A percentile compares a stretch with the other conserved stretches of the same genome.
Evolutionary conservation across 1,140 invertebrate genomes (phyloP).

Genomic region (Ostrea edulis): DNA sequence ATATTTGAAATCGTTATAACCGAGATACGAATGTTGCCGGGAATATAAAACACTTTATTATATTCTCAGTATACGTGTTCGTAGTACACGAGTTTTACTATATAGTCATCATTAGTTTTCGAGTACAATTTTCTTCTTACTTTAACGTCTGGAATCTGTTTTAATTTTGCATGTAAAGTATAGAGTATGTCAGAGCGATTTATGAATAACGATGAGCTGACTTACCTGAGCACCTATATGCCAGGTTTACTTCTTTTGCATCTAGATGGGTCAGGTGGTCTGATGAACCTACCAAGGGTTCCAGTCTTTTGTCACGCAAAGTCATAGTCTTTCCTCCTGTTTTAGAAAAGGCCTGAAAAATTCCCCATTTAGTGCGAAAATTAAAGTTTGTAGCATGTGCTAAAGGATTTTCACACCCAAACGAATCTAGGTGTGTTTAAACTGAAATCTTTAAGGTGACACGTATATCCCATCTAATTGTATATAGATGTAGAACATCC

Average conservation of each 20-base stretch:
- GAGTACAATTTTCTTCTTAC: too few relatives aligned
- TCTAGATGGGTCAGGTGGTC: not conserved
- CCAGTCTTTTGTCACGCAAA: not conserved
- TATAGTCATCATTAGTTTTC: too few relatives aligned
- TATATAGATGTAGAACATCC: not conserved
- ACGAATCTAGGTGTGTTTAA: not conserved
- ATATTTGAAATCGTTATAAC: too few relatives aligned
- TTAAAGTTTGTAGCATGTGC: not conserved
- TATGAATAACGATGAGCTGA: not conserved
- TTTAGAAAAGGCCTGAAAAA: not conserved
- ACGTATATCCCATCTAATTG: not conserved
- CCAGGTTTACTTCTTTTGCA: not conserved
- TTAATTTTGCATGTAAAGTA: too few relatives aligned
- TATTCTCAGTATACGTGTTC: too few relatives aligned
- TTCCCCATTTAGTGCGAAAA: not conserved
- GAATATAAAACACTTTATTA: too few relatives aligned
- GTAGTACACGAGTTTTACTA: too few relatives aligned
- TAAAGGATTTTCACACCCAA: not conserved
- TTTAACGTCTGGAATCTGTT: too few relatives aligned
- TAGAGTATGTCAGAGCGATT: too few relatives aligned
- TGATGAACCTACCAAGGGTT: not conserved
- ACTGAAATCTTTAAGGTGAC: not conserved
- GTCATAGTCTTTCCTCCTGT: not conserved
- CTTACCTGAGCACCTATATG: not conserved
- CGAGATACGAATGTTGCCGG: too few relatives aligned